A percentile compares a stretch with the other conserved stretches of the same genome.
Conservation (phyloP, 2,888 invertebrate species). For the Rhopalosiphum nymphaeae region DNA sequence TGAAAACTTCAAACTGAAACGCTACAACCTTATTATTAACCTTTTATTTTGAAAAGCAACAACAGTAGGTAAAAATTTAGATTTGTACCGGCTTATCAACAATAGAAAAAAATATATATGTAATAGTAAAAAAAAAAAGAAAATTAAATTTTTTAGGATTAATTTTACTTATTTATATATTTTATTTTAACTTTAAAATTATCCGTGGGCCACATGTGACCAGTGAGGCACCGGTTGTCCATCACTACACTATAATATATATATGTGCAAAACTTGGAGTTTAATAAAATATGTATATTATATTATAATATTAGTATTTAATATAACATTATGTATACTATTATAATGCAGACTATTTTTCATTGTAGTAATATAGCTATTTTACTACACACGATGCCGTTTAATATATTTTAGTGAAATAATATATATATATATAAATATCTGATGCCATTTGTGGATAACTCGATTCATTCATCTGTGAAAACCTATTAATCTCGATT, state of each 20-base stretch:
- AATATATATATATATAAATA: neutral
- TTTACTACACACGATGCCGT: neutral
- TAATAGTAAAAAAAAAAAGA: neutral
- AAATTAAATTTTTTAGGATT: neutral
- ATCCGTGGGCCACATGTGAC: neutral
- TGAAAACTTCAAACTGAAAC: neutral
- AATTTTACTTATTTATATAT: neutral
- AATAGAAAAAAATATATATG: neutral
- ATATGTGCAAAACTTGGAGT: neutral
- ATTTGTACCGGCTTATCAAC: neutral
- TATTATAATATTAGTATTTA: neutral
- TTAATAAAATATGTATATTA: neutral
- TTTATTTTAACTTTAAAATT: neutral
- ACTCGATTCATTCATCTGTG: neutral
- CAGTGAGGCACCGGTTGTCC: neutral
- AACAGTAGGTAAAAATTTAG: neutral
- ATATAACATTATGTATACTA: neutral
- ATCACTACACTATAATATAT: neutral
- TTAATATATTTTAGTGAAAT: neutral
- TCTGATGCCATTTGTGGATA: neutral
- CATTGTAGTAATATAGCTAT: neutral
- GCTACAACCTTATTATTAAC: neutral
- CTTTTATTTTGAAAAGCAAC: neutral
- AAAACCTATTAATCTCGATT: neutral
- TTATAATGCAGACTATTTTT: neutral